phyloP scores from a whole-genome alignment of 2,888 invertebrate species.

The Meteorus colon region DNA sequence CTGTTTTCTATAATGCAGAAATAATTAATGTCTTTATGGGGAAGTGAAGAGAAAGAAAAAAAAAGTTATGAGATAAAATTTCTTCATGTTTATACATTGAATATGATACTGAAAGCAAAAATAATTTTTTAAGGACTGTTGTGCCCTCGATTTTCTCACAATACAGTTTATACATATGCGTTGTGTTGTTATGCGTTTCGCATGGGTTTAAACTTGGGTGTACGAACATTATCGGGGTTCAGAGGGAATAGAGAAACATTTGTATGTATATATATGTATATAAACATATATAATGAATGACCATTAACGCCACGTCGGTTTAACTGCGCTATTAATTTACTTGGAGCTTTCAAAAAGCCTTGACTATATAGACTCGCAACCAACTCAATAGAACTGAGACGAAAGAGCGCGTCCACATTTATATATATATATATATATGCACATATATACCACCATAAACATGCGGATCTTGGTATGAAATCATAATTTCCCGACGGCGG shows the following conservation, averaged over 20 bases:
- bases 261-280: neutral
- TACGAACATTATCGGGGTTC: neutral
- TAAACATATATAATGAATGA: constrained; percentile 12
- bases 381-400: constrained; percentile 18
- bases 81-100: too few relatives aligned
- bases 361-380: constrained; percentile 51
- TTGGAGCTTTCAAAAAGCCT: constrained; percentile 67
- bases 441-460: constrained; percentile 8
- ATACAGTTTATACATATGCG: neutral
- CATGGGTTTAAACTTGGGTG: neutral
- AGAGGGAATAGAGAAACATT: constrained; percentile 33
- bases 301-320: constrained; percentile 25
- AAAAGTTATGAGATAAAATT: too few relatives aligned
- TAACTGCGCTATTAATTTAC: constrained; percentile 61
- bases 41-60: too few relatives aligned
- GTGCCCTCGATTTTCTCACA: neutral
- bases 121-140: neutral
- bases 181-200: neutral
- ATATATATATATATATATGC: constrained; percentile 1
- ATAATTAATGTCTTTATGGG: too few relatives aligned
- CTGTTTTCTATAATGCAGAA: too few relatives aligned
- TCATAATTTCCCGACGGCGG: constrained; percentile 46
- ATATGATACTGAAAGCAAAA: too few relatives aligned
- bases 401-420: constrained; percentile 14
- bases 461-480: constrained; percentile 45